A percentile compares a stretch with the other conserved stretches of the same genome.
Conservation (phyloP, 1,140 invertebrate genomes). For the Cyclargus thomasi region DNA sequence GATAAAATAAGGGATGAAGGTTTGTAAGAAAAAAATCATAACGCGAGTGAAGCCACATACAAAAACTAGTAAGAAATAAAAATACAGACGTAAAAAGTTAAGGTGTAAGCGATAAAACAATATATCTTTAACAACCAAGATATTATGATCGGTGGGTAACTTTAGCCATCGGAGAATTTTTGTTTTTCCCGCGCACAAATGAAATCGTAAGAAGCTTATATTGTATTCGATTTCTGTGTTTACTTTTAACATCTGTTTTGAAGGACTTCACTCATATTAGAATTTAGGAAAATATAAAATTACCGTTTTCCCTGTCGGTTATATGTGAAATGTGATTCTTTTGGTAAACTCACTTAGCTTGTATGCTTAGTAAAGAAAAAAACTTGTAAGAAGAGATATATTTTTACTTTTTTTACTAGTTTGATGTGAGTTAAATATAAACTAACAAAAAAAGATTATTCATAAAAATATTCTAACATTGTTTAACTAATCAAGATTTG, state of each 20-base stretch:
- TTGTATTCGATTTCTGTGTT: slow-evolving; percentile 11
- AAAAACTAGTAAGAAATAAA: no score
- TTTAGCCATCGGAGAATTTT: slow-evolving; percentile 14
- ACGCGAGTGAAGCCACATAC: no score
- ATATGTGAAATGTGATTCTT: slow-evolving; percentile 6
- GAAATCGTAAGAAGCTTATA: slow-evolving; percentile 29
- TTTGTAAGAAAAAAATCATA: no score
- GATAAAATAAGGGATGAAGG: neutral
- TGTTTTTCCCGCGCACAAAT: slow-evolving; percentile 20
- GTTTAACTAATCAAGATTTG: no score
- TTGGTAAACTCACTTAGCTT: slow-evolving; percentile 11
- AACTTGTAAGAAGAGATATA: neutral
- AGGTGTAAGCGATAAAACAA: neutral
- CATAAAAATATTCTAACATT: no score
- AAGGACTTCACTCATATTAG: neutral
- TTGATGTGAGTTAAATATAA: no score
- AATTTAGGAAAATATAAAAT: slow-evolving; percentile 7
- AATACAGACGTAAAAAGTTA: no score
- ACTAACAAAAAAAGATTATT: no score
- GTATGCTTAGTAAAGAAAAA: neutral
- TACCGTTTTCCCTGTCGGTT: neutral
- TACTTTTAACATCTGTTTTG: slow-evolving; percentile 11
- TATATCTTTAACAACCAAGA: slow-evolving; percentile 4
- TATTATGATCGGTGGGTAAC: slow-evolving; percentile 17
- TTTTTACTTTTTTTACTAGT: neutral